Percentiles rank a stretch among this genome's conserved stretches.
Conservation (phyloP, 1,140 invertebrate genomes). For the Drosophila kepulauana region DNA sequence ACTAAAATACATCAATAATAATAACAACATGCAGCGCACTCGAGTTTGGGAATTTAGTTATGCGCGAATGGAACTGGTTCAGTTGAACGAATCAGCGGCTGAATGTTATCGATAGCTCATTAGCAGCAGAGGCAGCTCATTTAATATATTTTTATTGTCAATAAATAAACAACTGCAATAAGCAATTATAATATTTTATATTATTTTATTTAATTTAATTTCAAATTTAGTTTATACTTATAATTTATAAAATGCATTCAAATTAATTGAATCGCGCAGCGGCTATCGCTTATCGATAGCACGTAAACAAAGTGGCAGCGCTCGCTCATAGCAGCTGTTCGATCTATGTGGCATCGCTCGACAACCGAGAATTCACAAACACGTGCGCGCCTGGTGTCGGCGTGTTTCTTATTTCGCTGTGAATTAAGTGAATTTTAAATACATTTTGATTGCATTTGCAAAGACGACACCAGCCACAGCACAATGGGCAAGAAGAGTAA, state of each 20-base stretch:
- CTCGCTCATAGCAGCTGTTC: slow-evolving; percentile 5
- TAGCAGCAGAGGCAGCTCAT: neutral
- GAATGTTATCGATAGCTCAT: neutral
- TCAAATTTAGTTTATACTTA: no score
- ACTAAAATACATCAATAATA: slow-evolving; percentile 59
- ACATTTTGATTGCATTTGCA: slow-evolving; percentile 5
- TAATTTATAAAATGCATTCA: neutral
- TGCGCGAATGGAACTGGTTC: slow-evolving; percentile 11
- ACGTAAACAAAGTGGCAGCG: slow-evolving; percentile 6
- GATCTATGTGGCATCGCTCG: slow-evolving; percentile 23
- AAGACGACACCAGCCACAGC: neutral
- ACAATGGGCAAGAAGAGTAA: slow-evolving; percentile 97
- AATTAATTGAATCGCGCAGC: neutral
- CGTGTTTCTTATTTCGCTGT: slow-evolving; percentile 43
- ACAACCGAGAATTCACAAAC: slow-evolving; percentile 32
- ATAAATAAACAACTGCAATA: neutral
- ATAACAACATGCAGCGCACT: slow-evolving; percentile 45
- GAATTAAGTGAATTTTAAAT: neutral
- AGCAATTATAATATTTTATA: no score
- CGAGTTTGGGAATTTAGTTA: slow-evolving; percentile 12
- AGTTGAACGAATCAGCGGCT: neutral
- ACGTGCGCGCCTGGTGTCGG: slow-evolving; percentile 34
- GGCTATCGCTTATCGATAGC: slow-evolving; percentile 23
- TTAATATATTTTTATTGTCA: neutral
- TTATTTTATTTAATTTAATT: no score